Evolutionary conservation across 2,113 vertebrate species (phyloP).

Genomic region (Mungos mungo): DNA sequence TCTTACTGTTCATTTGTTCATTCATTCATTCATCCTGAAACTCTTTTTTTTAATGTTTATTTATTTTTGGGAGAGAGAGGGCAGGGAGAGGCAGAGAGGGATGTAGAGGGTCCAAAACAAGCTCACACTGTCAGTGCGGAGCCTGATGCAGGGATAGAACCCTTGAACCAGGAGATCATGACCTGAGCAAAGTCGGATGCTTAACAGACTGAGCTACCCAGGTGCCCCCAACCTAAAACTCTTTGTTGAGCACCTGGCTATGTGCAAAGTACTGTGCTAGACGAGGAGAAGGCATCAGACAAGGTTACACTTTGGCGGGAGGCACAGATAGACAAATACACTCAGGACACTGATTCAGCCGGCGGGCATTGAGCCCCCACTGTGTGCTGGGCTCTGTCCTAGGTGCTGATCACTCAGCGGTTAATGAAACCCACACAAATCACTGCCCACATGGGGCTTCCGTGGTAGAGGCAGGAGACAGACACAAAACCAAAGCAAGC

Average conservation of each 20-base stretch:
- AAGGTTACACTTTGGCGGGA: neutral
- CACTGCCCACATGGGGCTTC: accelerated
- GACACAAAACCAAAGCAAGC: neutral
- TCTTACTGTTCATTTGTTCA: neutral
- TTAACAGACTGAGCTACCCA: no score
- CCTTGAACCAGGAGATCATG: no score
- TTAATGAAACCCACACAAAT: neutral
- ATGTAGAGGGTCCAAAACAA: no score
- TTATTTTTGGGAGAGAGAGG: no score
- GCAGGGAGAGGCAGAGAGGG: no score
- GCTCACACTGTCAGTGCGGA: no score
- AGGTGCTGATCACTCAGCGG: accelerated
- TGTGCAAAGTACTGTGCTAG: neutral
- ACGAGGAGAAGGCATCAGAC: neutral
- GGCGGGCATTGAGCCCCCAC: neutral
- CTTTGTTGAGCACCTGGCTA: neutral
- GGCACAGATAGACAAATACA: neutral
- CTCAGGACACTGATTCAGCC: neutral
- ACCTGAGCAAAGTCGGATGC: no score
- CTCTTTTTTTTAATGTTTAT: no score
- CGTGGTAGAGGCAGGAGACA: neutral
- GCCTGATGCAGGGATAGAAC: no score
- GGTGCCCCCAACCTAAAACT: neutral
- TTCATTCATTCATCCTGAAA: neutral
- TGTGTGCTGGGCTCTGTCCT: neutral